Evolutionary conservation across 2,113 vertebrate species (phyloP).

Genomic region (Microcebus lehilahytsara): DNA sequence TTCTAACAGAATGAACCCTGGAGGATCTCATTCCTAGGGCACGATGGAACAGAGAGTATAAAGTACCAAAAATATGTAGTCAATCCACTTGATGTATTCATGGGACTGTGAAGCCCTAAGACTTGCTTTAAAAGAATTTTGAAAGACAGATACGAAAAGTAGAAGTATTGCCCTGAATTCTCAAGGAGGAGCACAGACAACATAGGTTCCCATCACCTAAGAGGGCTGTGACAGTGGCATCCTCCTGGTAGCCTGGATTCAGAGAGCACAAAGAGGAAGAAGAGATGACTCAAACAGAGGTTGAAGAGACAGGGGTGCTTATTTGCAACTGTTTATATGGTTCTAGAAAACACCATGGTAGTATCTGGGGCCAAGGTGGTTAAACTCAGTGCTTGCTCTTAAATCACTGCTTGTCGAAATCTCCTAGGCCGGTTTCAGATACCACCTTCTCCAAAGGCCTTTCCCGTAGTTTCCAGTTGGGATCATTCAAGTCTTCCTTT

Average conservation of each 20-base stretch:
- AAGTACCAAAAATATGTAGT: not conserved
- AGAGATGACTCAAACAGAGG: accelerated
- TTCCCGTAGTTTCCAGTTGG: not conserved
- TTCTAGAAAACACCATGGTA: accelerated
- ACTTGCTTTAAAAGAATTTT: not conserved
- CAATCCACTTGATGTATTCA: not conserved
- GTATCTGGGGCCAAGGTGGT: not conserved
- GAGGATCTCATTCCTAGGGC: not conserved
- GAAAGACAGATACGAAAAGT: not conserved
- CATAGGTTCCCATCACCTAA: not conserved
- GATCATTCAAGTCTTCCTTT: not conserved
- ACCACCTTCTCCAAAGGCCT: not conserved
- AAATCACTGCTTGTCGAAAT: accelerated
- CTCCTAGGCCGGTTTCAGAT: not conserved
- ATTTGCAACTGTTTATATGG: not conserved
- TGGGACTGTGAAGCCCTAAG: not conserved
- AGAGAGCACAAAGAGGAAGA: not conserved
- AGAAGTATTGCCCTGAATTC: not conserved
- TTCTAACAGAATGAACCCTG: not conserved
- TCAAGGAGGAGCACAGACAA: not conserved
- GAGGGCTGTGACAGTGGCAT: not conserved
- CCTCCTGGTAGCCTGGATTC: not conserved
- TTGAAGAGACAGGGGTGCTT: accelerated
- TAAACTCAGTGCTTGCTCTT: not conserved
- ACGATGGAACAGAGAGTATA: not conserved